Conservation (phyloP, 1,140 invertebrate species). For the Neelides sp. region DNA sequence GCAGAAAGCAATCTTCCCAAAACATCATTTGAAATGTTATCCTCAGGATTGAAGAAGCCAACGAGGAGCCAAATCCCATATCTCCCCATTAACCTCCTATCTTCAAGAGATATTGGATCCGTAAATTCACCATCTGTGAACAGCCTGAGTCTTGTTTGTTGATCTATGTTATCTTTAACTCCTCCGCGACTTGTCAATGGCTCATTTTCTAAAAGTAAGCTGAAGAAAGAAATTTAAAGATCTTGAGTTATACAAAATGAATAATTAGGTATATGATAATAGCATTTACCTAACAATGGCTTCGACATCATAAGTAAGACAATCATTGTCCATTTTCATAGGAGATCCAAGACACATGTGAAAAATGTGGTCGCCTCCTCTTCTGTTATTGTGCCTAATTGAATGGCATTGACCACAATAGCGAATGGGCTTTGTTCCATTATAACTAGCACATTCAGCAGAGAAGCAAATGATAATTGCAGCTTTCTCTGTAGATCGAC, state of each 20-base stretch:
- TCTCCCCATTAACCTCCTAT: conserved; percentile 76
- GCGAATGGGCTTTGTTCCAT: conserved; percentile 86
- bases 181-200: conserved; percentile 44
- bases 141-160: conserved; percentile 37
- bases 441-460: conserved; percentile 88
- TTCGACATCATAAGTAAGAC: conserved; percentile 86
- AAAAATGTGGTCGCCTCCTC: conserved; percentile 75
- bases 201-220: conserved; percentile 66
- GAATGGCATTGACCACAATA: conserved; percentile 75
- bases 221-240: conserved; percentile 33
- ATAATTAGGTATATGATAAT: background rate
- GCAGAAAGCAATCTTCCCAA: conserved; percentile 83
- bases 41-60: conserved; percentile 75
- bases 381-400: conserved; percentile 69
- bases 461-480: conserved; percentile 94
- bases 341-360: conserved; percentile 72
- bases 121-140: conserved; percentile 36
- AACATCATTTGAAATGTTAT: conserved; percentile 66
- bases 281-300: conserved; percentile 73
- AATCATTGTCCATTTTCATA: conserved; percentile 76
- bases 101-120: conserved; percentile 41
- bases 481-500: conserved; percentile 78
- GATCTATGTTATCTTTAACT: conserved; percentile 30
- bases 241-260: background rate
- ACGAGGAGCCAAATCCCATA: conserved; percentile 96